phyloP scores from a whole-genome alignment of 2,797 vertebrate genomes.

The Gymnoscopelus microlampas region DNA sequence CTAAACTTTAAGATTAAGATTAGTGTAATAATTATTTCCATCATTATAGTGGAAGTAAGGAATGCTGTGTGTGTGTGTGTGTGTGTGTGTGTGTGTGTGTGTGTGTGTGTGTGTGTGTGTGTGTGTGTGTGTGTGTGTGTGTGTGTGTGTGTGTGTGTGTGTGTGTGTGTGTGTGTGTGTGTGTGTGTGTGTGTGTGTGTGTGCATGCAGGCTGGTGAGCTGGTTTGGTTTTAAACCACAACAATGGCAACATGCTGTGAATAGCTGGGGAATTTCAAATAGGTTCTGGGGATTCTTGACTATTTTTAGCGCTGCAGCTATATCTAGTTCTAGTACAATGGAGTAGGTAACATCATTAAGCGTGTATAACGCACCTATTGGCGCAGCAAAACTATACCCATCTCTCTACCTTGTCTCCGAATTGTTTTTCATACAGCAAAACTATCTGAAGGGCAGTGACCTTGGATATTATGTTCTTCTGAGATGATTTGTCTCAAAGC shows the following conservation, averaged over 20 bases:
- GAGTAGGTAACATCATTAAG: constrained; percentile 28
- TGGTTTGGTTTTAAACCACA: constrained; percentile 44
- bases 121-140: not conserved
- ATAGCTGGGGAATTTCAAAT: constrained; percentile 28
- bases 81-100: not conserved
- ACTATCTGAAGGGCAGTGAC: too few species aligned
- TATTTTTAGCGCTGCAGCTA: constrained; percentile 56
- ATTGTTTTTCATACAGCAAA: too few species aligned
- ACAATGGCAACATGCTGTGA: constrained; percentile 37
- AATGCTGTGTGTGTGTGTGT: not conserved
- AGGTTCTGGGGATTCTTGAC: constrained; percentile 41
- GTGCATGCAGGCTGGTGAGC: not conserved
- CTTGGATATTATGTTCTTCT: too few species aligned
- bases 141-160: not conserved
- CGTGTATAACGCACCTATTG: too few species aligned
- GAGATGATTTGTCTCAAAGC: too few species aligned
- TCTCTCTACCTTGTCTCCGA: too few species aligned
- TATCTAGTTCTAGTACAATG: constrained; percentile 21
- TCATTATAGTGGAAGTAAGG: constrained; percentile 16
- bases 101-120: too few species aligned
- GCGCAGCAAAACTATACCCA: too few species aligned
- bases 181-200: not conserved
- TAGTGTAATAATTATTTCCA: constrained; percentile 1
- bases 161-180: not conserved
- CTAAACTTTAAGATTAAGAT: not conserved